phyloP scores from a whole-genome alignment of 2,888 invertebrate species.

The Bellardia pandia region DNA sequence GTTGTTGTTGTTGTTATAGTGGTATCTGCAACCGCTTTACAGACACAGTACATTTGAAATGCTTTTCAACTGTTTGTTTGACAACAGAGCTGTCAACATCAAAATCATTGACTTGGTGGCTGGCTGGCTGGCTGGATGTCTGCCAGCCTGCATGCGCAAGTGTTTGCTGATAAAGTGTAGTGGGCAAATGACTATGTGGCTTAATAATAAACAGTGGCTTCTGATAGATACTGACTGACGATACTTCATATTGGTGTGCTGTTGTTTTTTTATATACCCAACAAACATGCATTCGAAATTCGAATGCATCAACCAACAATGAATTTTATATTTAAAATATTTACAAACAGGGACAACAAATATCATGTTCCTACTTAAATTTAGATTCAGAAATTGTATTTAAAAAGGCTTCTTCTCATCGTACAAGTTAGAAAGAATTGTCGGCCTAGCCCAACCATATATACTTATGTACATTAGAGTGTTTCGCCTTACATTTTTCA shows the following conservation, averaged over 20 bases:
- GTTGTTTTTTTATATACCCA: slow-evolving; percentile 27
- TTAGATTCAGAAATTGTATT: too few species aligned
- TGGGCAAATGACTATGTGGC: slow-evolving; percentile 60
- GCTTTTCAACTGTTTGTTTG: slow-evolving; percentile 70
- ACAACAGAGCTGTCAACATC: slow-evolving; percentile 72
- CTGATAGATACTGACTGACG: slow-evolving; percentile 53
- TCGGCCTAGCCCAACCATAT: too few species aligned
- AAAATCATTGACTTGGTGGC: slow-evolving; percentile 65
- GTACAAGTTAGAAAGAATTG: too few species aligned
- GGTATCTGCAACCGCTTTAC: slow-evolving; percentile 36
- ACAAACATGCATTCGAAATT: background rate
- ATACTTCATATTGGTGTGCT: slow-evolving; percentile 20
- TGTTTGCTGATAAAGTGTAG: slow-evolving; percentile 55
- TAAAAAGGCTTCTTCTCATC: too few species aligned
- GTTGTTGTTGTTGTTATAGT: slow-evolving; percentile 20
- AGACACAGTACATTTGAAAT: slow-evolving; percentile 63
- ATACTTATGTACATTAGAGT: too few species aligned
- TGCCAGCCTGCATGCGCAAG: slow-evolving; percentile 52
- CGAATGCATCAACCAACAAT: too few species aligned
- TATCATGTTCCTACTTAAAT: too few species aligned
- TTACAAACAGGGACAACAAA: too few species aligned
- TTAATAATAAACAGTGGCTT: slow-evolving; percentile 65
- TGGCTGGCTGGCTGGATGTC: slow-evolving; percentile 51
- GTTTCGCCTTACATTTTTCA: too few species aligned
- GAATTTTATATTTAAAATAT: too few species aligned